Evolutionary conservation across 2,797 vertebrate species (phyloP).

Genomic region (Capromys pilorides): DNA sequence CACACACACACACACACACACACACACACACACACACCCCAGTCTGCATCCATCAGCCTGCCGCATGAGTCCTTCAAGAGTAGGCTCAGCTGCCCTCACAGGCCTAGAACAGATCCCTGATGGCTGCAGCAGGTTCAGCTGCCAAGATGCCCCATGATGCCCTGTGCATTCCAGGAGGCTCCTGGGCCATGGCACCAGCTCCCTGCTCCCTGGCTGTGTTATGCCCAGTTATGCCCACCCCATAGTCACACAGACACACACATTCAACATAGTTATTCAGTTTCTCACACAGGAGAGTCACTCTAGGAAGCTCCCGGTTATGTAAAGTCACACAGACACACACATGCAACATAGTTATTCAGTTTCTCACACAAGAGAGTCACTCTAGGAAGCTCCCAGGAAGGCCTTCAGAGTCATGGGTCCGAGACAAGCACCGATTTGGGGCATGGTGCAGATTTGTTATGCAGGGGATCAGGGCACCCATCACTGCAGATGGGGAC

Average conservation of each 20-base stretch:
- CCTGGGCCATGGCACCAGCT: background rate
- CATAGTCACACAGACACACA: background rate
- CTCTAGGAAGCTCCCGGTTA: no score
- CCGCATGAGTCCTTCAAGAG: conserved; percentile 48
- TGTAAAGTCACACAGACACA: background rate
- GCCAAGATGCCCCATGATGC: background rate
- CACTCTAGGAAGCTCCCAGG: no score
- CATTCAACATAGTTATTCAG: background rate
- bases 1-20: background rate
- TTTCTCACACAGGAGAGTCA: no score
- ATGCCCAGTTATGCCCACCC: background rate
- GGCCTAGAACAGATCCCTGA: background rate
- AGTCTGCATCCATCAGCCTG: conserved; percentile 39
- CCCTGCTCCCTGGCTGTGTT: background rate
- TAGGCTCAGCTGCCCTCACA: background rate
- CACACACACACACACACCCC: background rate
- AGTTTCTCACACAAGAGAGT: no score
- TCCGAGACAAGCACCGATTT: background rate
- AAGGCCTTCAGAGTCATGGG: background rate
- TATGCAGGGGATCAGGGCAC: accelerated
- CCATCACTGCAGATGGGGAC: accelerated
- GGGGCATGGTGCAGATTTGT: background rate
- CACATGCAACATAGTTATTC: background rate
- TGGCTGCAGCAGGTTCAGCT: background rate
- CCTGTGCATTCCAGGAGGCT: background rate